phyloP scores from a whole-genome alignment of 1,140 invertebrate genomes.

The Drosophila asahinai region DNA sequence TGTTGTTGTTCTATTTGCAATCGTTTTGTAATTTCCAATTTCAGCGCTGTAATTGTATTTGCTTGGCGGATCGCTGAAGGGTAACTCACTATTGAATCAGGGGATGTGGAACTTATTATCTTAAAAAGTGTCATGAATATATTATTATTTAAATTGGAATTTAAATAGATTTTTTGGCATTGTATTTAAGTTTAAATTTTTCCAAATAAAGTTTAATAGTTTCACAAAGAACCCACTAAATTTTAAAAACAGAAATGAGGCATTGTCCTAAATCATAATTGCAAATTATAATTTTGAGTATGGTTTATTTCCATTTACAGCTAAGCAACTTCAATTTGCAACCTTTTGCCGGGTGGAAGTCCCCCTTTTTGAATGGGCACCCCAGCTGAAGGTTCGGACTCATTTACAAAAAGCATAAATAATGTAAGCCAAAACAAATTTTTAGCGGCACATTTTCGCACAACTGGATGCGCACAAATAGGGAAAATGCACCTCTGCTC shows the following conservation, averaged over 20 bases:
- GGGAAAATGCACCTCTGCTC: constrained; percentile 42
- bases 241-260: not conserved
- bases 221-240: not conserved
- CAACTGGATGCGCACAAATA: constrained; percentile 54
- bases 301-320: constrained; percentile 29
- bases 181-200: too few species aligned
- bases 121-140: not conserved
- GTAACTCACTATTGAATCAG: constrained; percentile 4
- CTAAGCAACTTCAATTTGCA: constrained; percentile 35
- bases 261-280: constrained; percentile 6
- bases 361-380: constrained; percentile 8
- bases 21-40: constrained; percentile 28
- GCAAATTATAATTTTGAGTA: constrained; percentile 4
- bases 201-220: not conserved
- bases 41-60: constrained; percentile 18
- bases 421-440: constrained; percentile 64
- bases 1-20: constrained; percentile 18
- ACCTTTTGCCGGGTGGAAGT: constrained; percentile 1
- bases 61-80: constrained; percentile 5
- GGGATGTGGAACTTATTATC: not conserved
- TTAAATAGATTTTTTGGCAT: not conserved
- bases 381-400: constrained; percentile 16
- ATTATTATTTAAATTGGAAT: not conserved
- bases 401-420: constrained; percentile 66
- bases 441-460: constrained; percentile 52